Base-by-base conservation (phyloP, 1,140 invertebrate species). In the Stratiolaelaps scimitus region DNA sequence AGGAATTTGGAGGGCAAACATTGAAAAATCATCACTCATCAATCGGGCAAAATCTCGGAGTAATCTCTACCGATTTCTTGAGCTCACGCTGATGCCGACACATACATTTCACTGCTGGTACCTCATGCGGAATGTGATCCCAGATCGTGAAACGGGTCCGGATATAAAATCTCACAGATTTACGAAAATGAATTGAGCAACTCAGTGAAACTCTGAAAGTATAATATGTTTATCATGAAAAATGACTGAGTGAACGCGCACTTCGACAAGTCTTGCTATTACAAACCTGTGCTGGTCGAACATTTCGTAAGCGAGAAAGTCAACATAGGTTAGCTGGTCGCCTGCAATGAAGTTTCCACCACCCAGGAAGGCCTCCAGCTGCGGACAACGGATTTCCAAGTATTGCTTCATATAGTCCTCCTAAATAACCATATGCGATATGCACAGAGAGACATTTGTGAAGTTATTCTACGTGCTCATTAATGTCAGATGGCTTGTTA, bases 301-400 rank as follows among this genome's bases (percentile, higher is more conserved):
- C 7, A 75, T 68, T 65, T 81, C 80, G 70, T 79, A 80, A 30
- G 79, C 68, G 44, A 76, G 69, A 68, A 81, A 81, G 68, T 81
- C 80, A 6, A 76, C 76, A 68, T 76, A 79, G 1, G 76, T 77
- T 5, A 80, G 75, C 20, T 75, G 73, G 4, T 79, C 72, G n/a
- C 79, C 79, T 34, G 73, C 73, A 69, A 81, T 74, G 67, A 71
- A 81, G 13, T 73, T 68, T 7, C 72, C 72, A 23, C 76, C 71
- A 1, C 76, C 78, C 29, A 81, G 70, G 69, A 74, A 79, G 0
- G 26, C 26, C 53, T 60, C 53, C 13, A 60, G 23, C 53, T 60
- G 53, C 2, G 26, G 26, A 23, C 53, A 60, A 2, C 23, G 23
- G 15, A 60, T 1, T 23, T 60, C 53, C 26, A 29, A 34, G 23